phyloP scores from a whole-genome alignment of 2,797 vertebrate species.

The Gadopsis bispinosus region DNA sequence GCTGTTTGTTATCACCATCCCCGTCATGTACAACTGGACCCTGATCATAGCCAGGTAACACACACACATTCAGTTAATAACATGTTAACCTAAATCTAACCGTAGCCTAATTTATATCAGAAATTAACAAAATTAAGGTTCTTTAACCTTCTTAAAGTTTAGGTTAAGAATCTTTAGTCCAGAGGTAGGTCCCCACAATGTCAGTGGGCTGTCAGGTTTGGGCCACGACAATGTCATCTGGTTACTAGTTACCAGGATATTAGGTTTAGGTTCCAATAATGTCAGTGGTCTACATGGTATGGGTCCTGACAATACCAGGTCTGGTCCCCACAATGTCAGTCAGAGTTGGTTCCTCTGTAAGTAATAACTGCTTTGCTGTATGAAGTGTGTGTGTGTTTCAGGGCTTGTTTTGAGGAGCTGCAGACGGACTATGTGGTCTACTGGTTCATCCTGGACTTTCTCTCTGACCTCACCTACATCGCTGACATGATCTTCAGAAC shows the following conservation, averaged over 20 bases:
- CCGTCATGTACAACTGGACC: slow-evolving; percentile 98
- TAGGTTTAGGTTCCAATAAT: not conserved
- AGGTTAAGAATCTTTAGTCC: not conserved
- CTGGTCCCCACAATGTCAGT: too few species aligned
- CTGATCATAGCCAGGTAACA: slow-evolving; percentile 94
- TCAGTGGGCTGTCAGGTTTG: too few species aligned
- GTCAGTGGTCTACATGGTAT: too few species aligned
- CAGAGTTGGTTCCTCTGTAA: too few species aligned
- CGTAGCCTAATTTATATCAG: not conserved
- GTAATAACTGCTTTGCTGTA: too few species aligned
- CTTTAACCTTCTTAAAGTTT: too few species aligned
- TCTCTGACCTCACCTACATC: slow-evolving; percentile 87
- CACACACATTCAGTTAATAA: not conserved
- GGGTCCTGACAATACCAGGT: too few species aligned
- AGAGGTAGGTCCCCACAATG: not conserved
- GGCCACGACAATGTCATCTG: not conserved
- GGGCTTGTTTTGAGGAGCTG: slow-evolving; percentile 96
- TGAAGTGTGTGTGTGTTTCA: slow-evolving; percentile 64
- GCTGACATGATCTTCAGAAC: slow-evolving; percentile 93
- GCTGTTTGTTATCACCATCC: slow-evolving; percentile 92
- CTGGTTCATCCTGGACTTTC: slow-evolving; percentile 90
- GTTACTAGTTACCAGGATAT: too few species aligned
- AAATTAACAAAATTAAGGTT: not conserved
- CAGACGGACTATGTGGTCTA: slow-evolving; percentile 87
- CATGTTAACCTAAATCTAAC: not conserved